A percentile compares a stretch with the other conserved stretches of the same genome.
These are phyloP conservation scores for Patiria pectinifera DNA, from an alignment of 53 echinoderm and acorn worm genomes.

Conservation along the genomic window DNA sequence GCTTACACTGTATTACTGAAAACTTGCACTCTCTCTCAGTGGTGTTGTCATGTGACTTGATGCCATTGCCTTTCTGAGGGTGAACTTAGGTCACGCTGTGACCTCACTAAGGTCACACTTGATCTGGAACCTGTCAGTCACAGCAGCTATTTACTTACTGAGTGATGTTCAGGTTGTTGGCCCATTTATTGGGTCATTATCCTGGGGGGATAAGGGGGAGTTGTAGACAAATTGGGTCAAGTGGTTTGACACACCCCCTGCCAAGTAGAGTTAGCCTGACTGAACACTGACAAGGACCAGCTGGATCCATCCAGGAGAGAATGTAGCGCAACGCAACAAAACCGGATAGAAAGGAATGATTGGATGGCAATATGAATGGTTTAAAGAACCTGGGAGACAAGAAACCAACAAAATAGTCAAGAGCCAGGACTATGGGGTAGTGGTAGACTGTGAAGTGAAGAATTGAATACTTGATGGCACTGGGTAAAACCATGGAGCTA, in stretches of 20 bases:
- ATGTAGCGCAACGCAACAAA: background rate
- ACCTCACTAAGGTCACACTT: background rate
- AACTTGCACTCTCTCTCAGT: background rate
- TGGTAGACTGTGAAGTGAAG: too few relatives aligned
- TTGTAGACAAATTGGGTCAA: conserved; percentile 25
- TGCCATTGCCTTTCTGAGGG: too few relatives aligned
- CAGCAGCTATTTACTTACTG: background rate
- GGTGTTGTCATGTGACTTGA: background rate
- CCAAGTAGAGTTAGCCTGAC: background rate
- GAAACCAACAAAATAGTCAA: too few relatives aligned
- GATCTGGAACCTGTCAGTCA: background rate
- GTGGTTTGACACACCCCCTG: conserved; percentile 4
- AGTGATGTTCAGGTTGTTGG: background rate
- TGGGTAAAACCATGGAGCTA: too few relatives aligned
- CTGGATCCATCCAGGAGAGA: background rate
- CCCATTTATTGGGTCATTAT: background rate
- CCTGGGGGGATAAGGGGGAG: background rate
- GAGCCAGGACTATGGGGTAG: too few relatives aligned
- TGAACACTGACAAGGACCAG: background rate
- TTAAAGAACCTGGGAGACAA: too few relatives aligned
- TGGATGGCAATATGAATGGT: background rate
- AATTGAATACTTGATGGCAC: too few relatives aligned
- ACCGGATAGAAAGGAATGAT: background rate
- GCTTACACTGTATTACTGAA: too few relatives aligned
- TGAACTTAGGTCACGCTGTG: background rate